phyloP scores from a whole-genome alignment of 2,797 vertebrate species.

The Alfaro cultratus region DNA sequence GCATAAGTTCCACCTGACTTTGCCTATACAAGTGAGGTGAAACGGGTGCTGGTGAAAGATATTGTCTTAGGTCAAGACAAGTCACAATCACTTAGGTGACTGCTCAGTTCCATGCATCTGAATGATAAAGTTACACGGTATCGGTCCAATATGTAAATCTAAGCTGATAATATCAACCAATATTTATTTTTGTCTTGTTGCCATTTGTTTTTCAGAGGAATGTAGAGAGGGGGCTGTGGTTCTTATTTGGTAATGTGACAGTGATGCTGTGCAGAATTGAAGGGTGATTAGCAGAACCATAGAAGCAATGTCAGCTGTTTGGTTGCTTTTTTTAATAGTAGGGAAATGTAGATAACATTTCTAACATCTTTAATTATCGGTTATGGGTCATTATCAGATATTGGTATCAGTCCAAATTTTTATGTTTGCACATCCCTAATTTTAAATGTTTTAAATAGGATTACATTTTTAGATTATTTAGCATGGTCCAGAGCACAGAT shows the following conservation, averaged over 20 bases:
- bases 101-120: conserved; percentile 49
- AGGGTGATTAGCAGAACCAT: background rate
- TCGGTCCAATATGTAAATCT: background rate
- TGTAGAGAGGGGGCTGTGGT: background rate
- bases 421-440: too few relatives aligned
- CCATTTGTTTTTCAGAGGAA: background rate
- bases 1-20: conserved; percentile 70
- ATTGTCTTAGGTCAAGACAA: conserved; percentile 73
- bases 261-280: background rate
- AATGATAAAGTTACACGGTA: background rate
- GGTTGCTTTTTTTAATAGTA: background rate
- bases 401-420: too few relatives aligned
- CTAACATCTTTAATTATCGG: background rate
- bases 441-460: background rate
- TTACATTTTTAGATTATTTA: background rate
- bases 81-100: conserved; percentile 73
- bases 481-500: background rate
- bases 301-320: background rate
- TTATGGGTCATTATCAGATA: too few relatives aligned
- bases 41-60: conserved; percentile 79
- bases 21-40: conserved; percentile 72
- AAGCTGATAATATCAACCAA: background rate
- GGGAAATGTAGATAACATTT: background rate
- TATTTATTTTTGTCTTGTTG: background rate
- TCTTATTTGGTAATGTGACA: background rate